Evolutionary conservation across 2,888 invertebrate species (phyloP).

Genomic region (Dioctria linearis): DNA sequence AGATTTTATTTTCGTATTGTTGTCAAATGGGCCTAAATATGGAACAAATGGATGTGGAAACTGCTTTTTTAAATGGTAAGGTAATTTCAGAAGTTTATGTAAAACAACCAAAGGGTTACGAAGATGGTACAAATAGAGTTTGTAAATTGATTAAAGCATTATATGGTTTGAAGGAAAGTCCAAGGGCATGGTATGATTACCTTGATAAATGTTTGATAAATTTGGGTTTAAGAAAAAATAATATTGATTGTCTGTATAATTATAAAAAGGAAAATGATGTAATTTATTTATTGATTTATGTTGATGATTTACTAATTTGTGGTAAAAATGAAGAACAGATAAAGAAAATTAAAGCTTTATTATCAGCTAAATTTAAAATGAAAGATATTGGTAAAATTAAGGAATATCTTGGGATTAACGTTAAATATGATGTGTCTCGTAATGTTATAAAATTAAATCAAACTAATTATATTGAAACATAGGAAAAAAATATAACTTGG

Average conservation of each 20-base stretch:
- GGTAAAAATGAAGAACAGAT: constrained; percentile 41
- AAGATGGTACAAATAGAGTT: constrained; percentile 62
- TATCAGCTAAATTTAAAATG: constrained; percentile 59
- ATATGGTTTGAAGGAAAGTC: constrained; percentile 61
- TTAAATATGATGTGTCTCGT: neutral
- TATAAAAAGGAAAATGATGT: neutral
- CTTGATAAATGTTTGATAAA: constrained; percentile 59
- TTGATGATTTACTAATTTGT: constrained; percentile 57
- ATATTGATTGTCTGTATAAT: constrained; percentile 54
- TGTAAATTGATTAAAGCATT: constrained; percentile 63
- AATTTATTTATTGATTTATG: constrained; percentile 51
- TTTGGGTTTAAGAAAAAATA: constrained; percentile 59
- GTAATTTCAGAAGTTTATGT: constrained; percentile 60
- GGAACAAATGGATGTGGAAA: constrained; percentile 60
- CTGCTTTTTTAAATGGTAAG: constrained; percentile 62
- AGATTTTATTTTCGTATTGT: no score
- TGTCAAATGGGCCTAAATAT: neutral
- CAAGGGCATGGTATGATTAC: constrained; percentile 53
- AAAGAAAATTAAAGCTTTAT: constrained; percentile 28
- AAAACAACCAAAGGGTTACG: constrained; percentile 63
- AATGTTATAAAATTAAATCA: neutral
- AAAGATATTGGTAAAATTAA: constrained; percentile 64
- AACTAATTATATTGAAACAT: neutral
- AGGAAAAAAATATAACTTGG: constrained; percentile 20
- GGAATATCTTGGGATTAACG: constrained; percentile 62